Conservation (phyloP, 2,888 invertebrate species). For the Eupithecia exiguata region DNA sequence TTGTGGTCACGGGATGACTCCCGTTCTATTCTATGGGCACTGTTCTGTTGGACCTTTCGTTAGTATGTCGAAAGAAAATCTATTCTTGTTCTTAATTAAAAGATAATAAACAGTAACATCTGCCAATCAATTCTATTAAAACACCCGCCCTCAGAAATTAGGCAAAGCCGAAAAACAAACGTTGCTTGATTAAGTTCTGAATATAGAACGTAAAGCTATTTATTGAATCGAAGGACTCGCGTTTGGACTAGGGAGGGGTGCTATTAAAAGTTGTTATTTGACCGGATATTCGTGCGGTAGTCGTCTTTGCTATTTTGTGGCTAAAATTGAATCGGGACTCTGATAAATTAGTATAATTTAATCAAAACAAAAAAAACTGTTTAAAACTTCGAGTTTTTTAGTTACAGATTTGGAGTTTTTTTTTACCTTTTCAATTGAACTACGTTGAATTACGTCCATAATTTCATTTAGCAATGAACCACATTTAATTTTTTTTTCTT, state of each 20-base stretch:
- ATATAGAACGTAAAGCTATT: slow-evolving; percentile 62
- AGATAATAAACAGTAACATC: slow-evolving; percentile 67
- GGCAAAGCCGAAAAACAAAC: slow-evolving; percentile 77
- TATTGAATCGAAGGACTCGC: slow-evolving; percentile 28
- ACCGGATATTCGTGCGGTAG: slow-evolving; percentile 7
- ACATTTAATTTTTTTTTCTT: too few relatives aligned
- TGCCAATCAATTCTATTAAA: slow-evolving; percentile 65
- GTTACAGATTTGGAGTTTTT: background rate
- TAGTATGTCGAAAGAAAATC: background rate
- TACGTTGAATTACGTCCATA: too few relatives aligned
- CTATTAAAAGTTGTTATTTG: background rate
- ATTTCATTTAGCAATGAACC: too few relatives aligned
- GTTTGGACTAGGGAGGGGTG: slow-evolving; percentile 26
- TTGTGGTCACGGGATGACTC: too few relatives aligned
- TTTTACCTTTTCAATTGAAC: background rate
- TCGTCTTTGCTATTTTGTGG: background rate
- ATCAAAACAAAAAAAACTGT: background rate
- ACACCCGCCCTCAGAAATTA: slow-evolving; percentile 67
- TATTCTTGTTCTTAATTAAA: slow-evolving; percentile 49
- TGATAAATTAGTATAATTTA: background rate
- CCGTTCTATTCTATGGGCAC: too few relatives aligned
- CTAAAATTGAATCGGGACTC: background rate
- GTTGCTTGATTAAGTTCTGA: slow-evolving; percentile 71
- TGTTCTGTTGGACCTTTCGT: background rate
- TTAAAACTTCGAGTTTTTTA: background rate